phyloP scores from a whole-genome alignment of 2,113 vertebrate genomes.

The Cephalopholis sonnerati region DNA sequence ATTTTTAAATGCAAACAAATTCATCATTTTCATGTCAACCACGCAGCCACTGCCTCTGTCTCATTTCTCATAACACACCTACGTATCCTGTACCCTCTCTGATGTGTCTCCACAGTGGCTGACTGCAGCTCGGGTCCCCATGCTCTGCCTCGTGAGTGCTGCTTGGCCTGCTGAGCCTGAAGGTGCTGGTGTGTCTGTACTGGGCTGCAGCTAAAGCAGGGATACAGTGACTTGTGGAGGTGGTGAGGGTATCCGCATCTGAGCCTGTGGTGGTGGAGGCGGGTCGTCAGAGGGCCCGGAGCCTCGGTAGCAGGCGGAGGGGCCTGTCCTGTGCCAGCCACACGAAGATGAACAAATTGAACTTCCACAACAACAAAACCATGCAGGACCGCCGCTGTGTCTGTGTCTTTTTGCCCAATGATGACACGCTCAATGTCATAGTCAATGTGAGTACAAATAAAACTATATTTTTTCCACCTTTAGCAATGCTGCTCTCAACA shows the following conservation, averaged over 20 bases:
- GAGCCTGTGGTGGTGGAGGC: constrained; percentile 56
- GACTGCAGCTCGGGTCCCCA: constrained; percentile 46
- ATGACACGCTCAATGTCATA: constrained; percentile 97
- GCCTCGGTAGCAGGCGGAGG: constrained; percentile 75
- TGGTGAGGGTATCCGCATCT: not conserved
- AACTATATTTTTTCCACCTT: not conserved
- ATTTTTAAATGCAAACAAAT: constrained; percentile 22
- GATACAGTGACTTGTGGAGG: not conserved
- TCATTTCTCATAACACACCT: not conserved
- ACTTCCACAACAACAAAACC: constrained; percentile 97
- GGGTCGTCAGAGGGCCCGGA: constrained; percentile 74
- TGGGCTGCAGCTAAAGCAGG: constrained; percentile 68
- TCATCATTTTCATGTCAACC: constrained; percentile 1
- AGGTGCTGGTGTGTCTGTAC: constrained; percentile 29
- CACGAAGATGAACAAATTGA: constrained; percentile 96
- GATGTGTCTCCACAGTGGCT: constrained; percentile 67
- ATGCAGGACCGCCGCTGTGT: constrained; percentile 99
- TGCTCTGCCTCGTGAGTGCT: constrained; percentile 59
- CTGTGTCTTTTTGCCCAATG: constrained; percentile 97
- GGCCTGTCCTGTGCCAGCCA: constrained; percentile 74
- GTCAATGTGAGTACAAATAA: constrained; percentile 89
- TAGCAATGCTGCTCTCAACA: not conserved
- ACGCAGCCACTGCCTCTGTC: not conserved
- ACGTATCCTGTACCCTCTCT: constrained; percentile 3
- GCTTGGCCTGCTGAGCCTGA: constrained; percentile 63